Conservation (phyloP, 2,888 invertebrate species). For the Zaprionus obscuricornis region DNA sequence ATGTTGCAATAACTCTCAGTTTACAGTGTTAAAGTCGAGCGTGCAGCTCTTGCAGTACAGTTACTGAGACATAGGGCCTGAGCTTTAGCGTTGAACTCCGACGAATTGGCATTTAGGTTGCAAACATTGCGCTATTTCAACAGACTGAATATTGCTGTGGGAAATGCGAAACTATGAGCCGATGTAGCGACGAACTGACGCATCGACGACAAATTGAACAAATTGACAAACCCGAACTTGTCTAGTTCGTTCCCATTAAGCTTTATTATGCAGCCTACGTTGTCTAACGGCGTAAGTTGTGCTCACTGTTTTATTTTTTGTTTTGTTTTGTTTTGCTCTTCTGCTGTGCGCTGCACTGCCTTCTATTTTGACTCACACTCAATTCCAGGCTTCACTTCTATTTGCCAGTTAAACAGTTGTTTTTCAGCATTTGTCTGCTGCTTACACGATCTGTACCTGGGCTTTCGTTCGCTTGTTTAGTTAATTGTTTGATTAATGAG, state of each 20-base stretch:
- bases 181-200: too few relatives aligned
- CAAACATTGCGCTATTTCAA: slow-evolving; percentile 2
- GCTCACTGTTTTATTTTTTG: slow-evolving; percentile 29
- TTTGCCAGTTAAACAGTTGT: slow-evolving; percentile 56
- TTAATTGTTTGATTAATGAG: not conserved
- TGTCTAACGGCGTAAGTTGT: slow-evolving; percentile 51
- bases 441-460: slow-evolving; percentile 55
- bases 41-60: slow-evolving; percentile 40
- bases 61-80: slow-evolving; percentile 24
- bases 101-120: slow-evolving; percentile 49
- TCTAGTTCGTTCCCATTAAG: too few relatives aligned
- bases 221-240: too few relatives aligned
- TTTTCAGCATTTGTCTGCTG: slow-evolving; percentile 53
- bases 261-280: too few relatives aligned
- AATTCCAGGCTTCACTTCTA: slow-evolving; percentile 55
- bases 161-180: too few relatives aligned
- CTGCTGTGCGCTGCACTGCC: too few relatives aligned
- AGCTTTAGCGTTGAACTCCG: slow-evolving; percentile 44
- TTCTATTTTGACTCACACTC: slow-evolving; percentile 44
- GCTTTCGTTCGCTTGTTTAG: slow-evolving; percentile 26
- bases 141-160: too few relatives aligned
- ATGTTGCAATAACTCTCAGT: slow-evolving; percentile 40
- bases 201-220: too few relatives aligned
- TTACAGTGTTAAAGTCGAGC: slow-evolving; percentile 31
- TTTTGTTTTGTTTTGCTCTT: slow-evolving; percentile 9